Conservation (phyloP, 2,797 vertebrate species). For the Apogon hyalosoma region DNA sequence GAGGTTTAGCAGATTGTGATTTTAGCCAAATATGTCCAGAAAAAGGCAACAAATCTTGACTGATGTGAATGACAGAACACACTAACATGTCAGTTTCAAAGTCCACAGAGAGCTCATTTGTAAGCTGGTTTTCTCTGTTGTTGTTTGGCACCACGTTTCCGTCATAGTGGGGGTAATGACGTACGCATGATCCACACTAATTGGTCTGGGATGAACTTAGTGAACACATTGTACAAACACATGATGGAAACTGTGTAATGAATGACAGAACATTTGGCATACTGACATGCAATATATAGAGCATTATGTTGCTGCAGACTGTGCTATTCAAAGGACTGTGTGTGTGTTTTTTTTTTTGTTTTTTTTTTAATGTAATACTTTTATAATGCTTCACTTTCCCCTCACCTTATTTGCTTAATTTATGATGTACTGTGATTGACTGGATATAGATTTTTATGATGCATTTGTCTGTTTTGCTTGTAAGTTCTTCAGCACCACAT, state of each 20-base stretch:
- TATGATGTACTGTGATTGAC: too few species aligned
- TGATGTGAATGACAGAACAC: constrained; percentile 25
- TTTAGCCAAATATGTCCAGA: constrained; percentile 8
- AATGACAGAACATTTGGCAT: constrained; percentile 2
- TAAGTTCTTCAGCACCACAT: too few species aligned
- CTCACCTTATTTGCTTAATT: too few species aligned
- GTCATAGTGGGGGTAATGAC: constrained; percentile 15
- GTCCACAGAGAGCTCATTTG: constrained; percentile 48
- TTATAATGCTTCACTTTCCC: too few species aligned
- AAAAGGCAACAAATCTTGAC: constrained; percentile 4
- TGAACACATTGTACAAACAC: constrained; percentile 36
- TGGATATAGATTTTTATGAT: not conserved
- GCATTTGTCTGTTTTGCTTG: too few species aligned
- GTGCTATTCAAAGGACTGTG: too few species aligned
- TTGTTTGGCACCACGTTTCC: constrained; percentile 27
- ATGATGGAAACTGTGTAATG: constrained; percentile 21
- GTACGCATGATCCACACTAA: constrained; percentile 22
- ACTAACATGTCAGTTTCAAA: constrained; percentile 15
- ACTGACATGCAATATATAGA: constrained; percentile 4
- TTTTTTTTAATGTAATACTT: too few species aligned
- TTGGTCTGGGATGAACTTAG: constrained; percentile 47
- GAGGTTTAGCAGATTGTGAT: not conserved
- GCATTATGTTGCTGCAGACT: too few species aligned
- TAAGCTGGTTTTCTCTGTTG: constrained; percentile 20
- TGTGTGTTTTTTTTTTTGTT: too few species aligned